Evolutionary conservation across 1,140 invertebrate genomes (phyloP).

Genomic region (Cotesia typhae): DNA sequence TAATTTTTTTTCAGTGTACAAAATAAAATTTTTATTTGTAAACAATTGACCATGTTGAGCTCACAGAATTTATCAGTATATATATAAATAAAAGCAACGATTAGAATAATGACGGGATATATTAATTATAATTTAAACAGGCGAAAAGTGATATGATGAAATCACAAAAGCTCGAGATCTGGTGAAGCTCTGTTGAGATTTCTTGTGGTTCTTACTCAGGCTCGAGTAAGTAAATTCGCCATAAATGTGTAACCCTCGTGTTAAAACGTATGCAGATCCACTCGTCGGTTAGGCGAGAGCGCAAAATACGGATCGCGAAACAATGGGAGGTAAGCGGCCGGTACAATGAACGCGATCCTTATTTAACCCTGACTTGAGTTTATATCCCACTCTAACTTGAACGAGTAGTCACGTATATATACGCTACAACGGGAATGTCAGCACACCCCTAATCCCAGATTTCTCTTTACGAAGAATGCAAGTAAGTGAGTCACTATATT

Average conservation of each 20-base stretch:
- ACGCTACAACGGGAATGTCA: slow-evolving; percentile 3
- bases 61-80: too few species aligned
- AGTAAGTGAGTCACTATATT: not conserved
- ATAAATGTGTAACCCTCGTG: slow-evolving; percentile 58
- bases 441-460: slow-evolving; percentile 57
- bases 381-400: slow-evolving; percentile 61
- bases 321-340: slow-evolving; percentile 56
- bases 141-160: too few species aligned
- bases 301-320: slow-evolving; percentile 53
- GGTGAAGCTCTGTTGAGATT: too few species aligned
- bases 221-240: slow-evolving; percentile 6
- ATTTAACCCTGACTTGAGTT: slow-evolving; percentile 68
- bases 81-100: too few species aligned
- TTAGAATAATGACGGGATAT: too few species aligned
- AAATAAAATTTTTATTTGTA: too few species aligned
- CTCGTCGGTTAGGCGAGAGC: slow-evolving; percentile 55
- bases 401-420: slow-evolving; percentile 22
- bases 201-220: not conserved
- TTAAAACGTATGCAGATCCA: slow-evolving; percentile 67
- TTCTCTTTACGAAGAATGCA: slow-evolving; percentile 43
- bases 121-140: too few species aligned
- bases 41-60: too few species aligned
- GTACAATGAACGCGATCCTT: slow-evolving; percentile 66
- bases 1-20: too few species aligned
- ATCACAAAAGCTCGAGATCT: too few species aligned